phyloP scores from a whole-genome alignment of 2,888 invertebrate genomes.

The Venusia cambrica region DNA sequence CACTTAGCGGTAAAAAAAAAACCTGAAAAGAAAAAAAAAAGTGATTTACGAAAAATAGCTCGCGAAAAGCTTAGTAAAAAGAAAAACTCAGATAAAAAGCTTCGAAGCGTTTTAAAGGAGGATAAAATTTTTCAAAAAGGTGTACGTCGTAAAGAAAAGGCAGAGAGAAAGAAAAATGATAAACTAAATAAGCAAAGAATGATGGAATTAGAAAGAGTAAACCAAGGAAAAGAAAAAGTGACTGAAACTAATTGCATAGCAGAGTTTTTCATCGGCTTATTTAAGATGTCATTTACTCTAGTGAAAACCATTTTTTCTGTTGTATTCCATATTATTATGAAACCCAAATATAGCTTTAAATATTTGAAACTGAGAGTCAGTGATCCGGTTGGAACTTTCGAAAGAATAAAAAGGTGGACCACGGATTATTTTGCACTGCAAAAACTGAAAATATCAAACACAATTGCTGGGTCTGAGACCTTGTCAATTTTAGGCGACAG shows the following conservation, averaged over 20 bases:
- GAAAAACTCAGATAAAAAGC: slow-evolving; percentile 2
- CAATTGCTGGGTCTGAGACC: slow-evolving; percentile 39
- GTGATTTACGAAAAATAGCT: neutral
- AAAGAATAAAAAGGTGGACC: slow-evolving; percentile 29
- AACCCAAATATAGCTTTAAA: slow-evolving; percentile 36
- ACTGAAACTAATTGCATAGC: slow-evolving; percentile 36
- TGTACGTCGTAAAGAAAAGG: slow-evolving; percentile 26
- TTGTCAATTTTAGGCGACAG: slow-evolving; percentile 40
- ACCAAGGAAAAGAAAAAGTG: slow-evolving; percentile 28
- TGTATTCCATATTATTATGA: slow-evolving; percentile 28
- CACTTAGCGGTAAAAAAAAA: slow-evolving; percentile 1
- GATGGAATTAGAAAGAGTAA: slow-evolving; percentile 28
- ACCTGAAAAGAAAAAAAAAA: neutral
- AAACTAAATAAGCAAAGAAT: slow-evolving; percentile 28
- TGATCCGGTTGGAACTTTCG: slow-evolving; percentile 34
- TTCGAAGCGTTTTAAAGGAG: slow-evolving; percentile 4
- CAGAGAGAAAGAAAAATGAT: slow-evolving; percentile 23
- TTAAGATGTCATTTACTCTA: slow-evolving; percentile 28
- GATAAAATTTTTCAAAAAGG: too few species aligned
- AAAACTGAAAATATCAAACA: slow-evolving; percentile 38
- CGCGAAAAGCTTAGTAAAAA: slow-evolving; percentile 1
- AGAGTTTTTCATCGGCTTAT: slow-evolving; percentile 35
- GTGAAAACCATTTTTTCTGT: slow-evolving; percentile 20
- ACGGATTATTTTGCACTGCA: slow-evolving; percentile 33
- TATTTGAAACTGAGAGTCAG: slow-evolving; percentile 31